These are phyloP conservation scores for Crypturellus tataupa DNA, from an alignment of 2,797 vertebrate species.

Conservation along the genomic window DNA sequence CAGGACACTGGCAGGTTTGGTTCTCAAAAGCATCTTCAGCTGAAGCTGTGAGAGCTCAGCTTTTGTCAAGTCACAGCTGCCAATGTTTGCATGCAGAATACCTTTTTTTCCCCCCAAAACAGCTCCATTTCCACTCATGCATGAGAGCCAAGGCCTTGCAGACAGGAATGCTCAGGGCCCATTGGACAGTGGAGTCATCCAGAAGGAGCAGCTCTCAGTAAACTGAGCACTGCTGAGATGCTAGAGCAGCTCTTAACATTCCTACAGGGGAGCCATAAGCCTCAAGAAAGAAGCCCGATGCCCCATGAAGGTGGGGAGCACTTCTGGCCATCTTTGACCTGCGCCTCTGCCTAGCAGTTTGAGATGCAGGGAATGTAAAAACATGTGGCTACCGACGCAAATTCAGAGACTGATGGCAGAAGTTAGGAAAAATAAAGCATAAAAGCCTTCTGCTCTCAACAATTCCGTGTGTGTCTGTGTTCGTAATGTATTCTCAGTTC, in stretches of 20 bases:
- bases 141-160: conserved; percentile 4
- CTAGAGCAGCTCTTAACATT: background rate
- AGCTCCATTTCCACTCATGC: background rate
- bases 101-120: background rate
- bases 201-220: conserved; percentile 20
- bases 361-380: background rate
- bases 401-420: background rate
- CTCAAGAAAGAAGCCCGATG: background rate
- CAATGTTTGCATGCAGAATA: background rate
- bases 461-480: accelerated
- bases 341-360: background rate
- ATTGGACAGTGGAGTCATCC: background rate
- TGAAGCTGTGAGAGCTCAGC: background rate
- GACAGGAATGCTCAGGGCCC: conserved; percentile 27
- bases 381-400: background rate
- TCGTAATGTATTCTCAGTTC: background rate
- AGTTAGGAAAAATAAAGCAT: background rate
- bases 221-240: background rate
- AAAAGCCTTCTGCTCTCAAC: background rate
- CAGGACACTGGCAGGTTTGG: background rate
- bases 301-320: background rate
- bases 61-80: background rate
- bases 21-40: background rate
- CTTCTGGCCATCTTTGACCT: background rate
- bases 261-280: background rate